Base-by-base conservation (phyloP, 2,888 invertebrate genomes). In the Cyaniris semiargus region DNA sequence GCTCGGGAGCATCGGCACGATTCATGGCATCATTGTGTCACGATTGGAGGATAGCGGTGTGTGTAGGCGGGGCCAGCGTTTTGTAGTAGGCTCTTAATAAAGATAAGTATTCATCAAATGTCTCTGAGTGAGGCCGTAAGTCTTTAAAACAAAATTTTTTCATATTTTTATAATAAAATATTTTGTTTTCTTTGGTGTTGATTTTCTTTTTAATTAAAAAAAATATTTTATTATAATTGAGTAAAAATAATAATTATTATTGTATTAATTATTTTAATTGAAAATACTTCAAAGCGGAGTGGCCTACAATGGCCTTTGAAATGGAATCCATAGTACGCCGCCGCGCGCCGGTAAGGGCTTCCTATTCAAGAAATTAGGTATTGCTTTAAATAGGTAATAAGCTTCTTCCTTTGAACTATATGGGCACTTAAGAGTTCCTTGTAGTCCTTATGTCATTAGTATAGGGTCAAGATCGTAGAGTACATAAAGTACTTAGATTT, bases 291-390 rank as follows among this genome's bases (percentile, higher is more conserved):
- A 15, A 66, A 18, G 27, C 15, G 13, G 31, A 13, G 27, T 5
- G 66, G 15, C 27, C 66, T 66, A 31, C 66, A 31, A 18, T 31
- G 27, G 66, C 66, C 66, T 27, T 66, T 66, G 15, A 31, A 66
- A 66, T 31, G 18, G 66, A 66, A 66, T 31, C 66, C 66, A 66
- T 66, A 66, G 66, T 66, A 66, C 27, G 66, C 4, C 27, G n/a
- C n/a, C n/a, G n/a, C n/a, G n/a, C n/a, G n/a, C n/a, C n/a, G 66
- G 23, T 23, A 18, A 66, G 66, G 66, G 66, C 66, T 66, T 66
- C 31, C 66, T 31, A 66, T 66, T 66, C 66, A 66, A 31, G 27
- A 66, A 66, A 66, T 66, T 27, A 66, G 66, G 66, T 66, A 66
- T 31, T 66, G 66, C 18, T 18, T 66, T 15, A 13, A 66, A 4